phyloP scores from a whole-genome alignment of 2,797 vertebrate species.

The Knipowitschia caucasica region DNA sequence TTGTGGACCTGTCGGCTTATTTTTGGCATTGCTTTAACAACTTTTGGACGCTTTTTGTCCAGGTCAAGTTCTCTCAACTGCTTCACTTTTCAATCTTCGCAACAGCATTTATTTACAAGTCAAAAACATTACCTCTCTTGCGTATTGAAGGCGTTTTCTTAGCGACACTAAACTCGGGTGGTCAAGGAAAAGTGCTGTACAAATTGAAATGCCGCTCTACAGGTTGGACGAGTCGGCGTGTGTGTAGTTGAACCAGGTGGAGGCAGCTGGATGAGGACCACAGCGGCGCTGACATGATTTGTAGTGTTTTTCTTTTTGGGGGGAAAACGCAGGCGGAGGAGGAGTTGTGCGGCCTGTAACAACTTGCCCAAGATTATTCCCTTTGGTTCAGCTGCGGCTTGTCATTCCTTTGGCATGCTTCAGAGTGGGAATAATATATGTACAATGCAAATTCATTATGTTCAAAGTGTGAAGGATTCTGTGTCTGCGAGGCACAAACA shows the following conservation, averaged over 20 bases:
- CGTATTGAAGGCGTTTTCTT: neutral
- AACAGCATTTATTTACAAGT: neutral
- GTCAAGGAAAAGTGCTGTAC: slow-evolving; percentile 26
- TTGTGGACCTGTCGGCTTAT: too few relatives aligned
- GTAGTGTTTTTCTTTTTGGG: slow-evolving; percentile 51
- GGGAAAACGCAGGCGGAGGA: slow-evolving; percentile 34
- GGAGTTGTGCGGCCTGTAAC: slow-evolving; percentile 60
- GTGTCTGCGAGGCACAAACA: neutral
- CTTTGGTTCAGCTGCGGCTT: slow-evolving; percentile 53
- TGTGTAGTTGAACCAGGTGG: slow-evolving; percentile 21
- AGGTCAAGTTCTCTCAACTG: neutral
- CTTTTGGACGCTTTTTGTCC: neutral
- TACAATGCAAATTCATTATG: slow-evolving; percentile 16
- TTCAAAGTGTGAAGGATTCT: slow-evolving; percentile 8
- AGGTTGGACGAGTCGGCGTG: slow-evolving; percentile 42
- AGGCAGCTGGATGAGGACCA: slow-evolving; percentile 54
- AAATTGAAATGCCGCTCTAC: slow-evolving; percentile 38
- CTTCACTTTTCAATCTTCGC: neutral
- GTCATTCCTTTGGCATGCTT: slow-evolving; percentile 56
- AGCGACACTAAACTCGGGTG: slow-evolving; percentile 2
- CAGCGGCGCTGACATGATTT: slow-evolving; percentile 42
- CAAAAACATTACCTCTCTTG: neutral
- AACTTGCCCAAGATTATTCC: slow-evolving; percentile 68
- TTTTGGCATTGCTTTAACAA: neutral
- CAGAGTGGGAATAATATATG: slow-evolving; percentile 15